Evolutionary conservation across 2,888 invertebrate genomes (phyloP), one percentile per base, ranked within the genome.

Genomic region (Troglohyphantes excavatus): DNA sequence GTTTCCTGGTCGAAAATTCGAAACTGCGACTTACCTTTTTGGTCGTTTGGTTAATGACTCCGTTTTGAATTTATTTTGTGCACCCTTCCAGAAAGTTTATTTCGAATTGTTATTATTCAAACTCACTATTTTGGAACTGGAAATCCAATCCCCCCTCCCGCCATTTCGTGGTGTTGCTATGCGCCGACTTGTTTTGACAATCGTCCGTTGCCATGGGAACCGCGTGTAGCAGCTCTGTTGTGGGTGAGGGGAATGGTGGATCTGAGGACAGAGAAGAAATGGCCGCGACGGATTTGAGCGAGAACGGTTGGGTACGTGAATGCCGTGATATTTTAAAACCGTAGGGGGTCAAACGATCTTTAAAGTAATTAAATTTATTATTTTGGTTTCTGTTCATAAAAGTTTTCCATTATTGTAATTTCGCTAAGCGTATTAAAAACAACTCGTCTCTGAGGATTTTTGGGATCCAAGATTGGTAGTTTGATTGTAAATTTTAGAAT

Each of bases 201-300:
- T 65, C 43, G 17, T 9, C 5, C 61, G 88, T 89, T 76, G 75
- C 82, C 63, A 89, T 89, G 88, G 88, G 88, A 89, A 89, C 88
- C 43, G 88, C 88, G 81, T 89, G 88, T 61, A 87, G 53, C n/a
- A 76, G 88, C 70, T 70, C 88, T 65, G 82, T 76, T 70, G 76
- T 46, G 23, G 68, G 46, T 61, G 82, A 72, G 29, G 53, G 81
- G 23, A 81, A 73, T 63, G 79, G 61, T 75, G 88, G 39, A 39
- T 17, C 27, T 29, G 82, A 76, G 67, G 88, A 88, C 53, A 73
- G 59, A 79, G 79, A 73, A 81, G 87, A 81, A 88, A 88, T 88
- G 87, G 87, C 87, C 59, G 87, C 87, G 39, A 26, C 39, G 33
- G 3, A 61, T 21, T 5, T 21, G 9, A 26, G 21, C 23, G 63